Conservation (phyloP, 2,888 invertebrate species). For the Pyrrhopygopsis socrates region DNA sequence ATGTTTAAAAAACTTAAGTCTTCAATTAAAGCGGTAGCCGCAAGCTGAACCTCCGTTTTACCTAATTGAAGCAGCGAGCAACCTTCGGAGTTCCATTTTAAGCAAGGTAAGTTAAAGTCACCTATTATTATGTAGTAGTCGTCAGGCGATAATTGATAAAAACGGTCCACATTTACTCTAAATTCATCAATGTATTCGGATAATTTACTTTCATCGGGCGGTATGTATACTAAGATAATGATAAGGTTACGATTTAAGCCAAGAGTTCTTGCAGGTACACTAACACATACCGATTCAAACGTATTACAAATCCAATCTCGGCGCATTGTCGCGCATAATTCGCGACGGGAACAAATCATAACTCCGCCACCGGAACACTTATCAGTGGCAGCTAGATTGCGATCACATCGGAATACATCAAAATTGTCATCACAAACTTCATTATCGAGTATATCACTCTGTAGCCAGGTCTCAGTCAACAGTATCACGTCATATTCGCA, state of each 20-base stretch:
- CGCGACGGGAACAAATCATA: not conserved
- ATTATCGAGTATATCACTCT: conserved; percentile 17
- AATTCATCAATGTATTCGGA: not conserved
- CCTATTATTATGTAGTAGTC: not conserved
- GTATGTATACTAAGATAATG: conserved; percentile 5
- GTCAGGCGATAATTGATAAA: not conserved
- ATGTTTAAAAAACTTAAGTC: not conserved
- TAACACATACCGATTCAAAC: conserved; percentile 28
- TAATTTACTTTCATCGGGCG: not conserved
- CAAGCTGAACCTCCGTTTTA: not conserved
- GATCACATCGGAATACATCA: conserved; percentile 22
- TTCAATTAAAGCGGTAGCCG: not conserved
- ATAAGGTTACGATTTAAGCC: not conserved
- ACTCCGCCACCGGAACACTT: conserved; percentile 33
- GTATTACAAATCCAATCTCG: not conserved
- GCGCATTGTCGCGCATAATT: not conserved
- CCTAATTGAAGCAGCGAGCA: not conserved
- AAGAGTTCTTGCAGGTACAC: not conserved
- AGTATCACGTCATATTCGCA: conserved; percentile 28
- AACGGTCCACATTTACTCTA: not conserved
- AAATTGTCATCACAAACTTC: conserved; percentile 32
- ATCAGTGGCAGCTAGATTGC: not conserved
- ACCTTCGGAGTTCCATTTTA: not conserved
- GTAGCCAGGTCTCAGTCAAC: conserved; percentile 37
- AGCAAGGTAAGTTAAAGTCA: not conserved